phyloP scores from a whole-genome alignment of 2,888 invertebrate genomes.

The Eledona agricola region DNA sequence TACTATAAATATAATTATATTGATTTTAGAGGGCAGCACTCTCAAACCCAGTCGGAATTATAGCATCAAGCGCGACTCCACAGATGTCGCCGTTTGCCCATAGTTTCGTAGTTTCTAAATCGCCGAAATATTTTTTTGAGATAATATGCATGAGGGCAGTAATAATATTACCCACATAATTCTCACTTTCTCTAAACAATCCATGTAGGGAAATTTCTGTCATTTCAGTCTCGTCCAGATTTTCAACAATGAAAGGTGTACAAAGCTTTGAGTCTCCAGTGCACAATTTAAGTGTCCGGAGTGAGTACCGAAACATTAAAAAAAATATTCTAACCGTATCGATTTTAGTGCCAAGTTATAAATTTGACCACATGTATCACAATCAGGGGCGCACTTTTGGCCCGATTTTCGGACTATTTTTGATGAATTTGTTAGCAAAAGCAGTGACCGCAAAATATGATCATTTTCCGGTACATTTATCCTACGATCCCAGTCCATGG shows the following conservation, averaged over 20 bases:
- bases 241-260: constrained; percentile 26
- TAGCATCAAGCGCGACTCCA: too few species aligned
- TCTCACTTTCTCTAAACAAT: constrained; percentile 22
- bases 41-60: too few species aligned
- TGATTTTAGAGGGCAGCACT: constrained; percentile 30
- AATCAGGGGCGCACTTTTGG: constrained; percentile 37
- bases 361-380: constrained; percentile 13
- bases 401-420: constrained; percentile 45
- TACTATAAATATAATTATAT: constrained; percentile 19
- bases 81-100: too few species aligned
- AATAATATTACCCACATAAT: constrained; percentile 30
- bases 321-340: constrained; percentile 1
- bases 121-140: constrained; percentile 11
- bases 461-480: constrained; percentile 36
- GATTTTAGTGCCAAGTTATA: constrained; percentile 20
- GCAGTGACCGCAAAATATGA: constrained; percentile 45
- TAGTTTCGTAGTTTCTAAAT: constrained; percentile 30
- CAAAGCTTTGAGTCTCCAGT: constrained; percentile 9
- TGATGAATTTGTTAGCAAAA: constrained; percentile 46
- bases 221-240: constrained; percentile 14
- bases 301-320: constrained; percentile 15
- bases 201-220: constrained; percentile 5
- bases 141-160: constrained; percentile 28
- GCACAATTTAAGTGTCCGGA: constrained; percentile 1
- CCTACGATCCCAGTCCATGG: constrained; percentile 46